A percentile compares a stretch with the other conserved stretches of the same genome.
Conservation (phyloP, 2,113 vertebrate species). For the Eidolon helvum region DNA sequence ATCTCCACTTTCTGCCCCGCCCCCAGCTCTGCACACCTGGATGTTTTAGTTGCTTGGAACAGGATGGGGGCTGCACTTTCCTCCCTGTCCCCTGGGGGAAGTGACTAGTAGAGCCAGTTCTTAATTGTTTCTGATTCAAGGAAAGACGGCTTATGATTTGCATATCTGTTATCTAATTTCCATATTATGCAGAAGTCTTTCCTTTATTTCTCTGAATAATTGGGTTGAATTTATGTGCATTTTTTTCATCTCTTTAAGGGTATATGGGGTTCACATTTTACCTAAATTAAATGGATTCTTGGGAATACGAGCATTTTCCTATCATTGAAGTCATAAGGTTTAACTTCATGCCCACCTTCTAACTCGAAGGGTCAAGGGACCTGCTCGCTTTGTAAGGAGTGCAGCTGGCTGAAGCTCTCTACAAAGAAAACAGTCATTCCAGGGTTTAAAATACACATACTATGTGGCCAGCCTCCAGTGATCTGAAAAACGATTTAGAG, state of each 20-base stretch:
- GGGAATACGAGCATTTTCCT: background rate
- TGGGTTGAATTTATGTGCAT: background rate
- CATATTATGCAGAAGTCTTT: background rate
- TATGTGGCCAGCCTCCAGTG: conserved; percentile 1
- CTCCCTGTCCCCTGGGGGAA: background rate
- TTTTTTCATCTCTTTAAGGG: background rate
- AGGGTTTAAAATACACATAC: conserved; percentile 20
- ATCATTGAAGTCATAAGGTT: background rate
- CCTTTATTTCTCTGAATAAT: conserved; percentile 26
- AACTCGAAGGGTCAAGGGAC: background rate
- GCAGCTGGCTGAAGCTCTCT: background rate
- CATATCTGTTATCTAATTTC: conserved; percentile 32
- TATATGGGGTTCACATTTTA: background rate
- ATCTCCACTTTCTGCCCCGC: background rate
- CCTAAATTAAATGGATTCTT: background rate
- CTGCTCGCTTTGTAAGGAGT: background rate
- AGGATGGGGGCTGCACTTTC: background rate
- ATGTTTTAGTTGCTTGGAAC: background rate
- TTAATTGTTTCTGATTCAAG: conserved; percentile 33
- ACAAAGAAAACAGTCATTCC: background rate
- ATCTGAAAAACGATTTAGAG: conserved; percentile 52
- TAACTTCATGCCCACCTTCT: background rate
- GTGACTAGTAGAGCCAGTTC: background rate
- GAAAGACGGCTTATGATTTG: conserved; percentile 15
- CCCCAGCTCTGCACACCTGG: background rate